phyloP scores from a whole-genome alignment of 2,797 vertebrate genomes.

The Sebastes hubbsi region DNA sequence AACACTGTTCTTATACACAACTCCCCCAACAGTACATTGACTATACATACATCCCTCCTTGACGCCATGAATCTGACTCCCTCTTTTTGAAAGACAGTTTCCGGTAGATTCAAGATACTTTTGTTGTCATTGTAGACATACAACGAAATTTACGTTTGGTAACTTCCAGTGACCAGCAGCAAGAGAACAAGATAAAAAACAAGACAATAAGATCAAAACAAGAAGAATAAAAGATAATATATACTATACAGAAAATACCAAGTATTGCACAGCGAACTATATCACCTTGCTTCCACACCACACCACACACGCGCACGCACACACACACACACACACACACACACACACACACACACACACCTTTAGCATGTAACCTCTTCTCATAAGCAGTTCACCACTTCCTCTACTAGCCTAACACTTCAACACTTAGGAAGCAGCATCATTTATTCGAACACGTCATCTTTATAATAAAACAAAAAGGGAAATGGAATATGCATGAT shows the following conservation, averaged over 20 bases:
- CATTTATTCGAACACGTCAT: not conserved
- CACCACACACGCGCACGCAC: accelerated
- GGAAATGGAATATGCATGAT: not conserved
- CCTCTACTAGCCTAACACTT: not conserved
- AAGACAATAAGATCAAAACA: too few species aligned
- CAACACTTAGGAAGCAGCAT: not conserved
- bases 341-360: not conserved
- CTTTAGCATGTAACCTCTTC: not conserved
- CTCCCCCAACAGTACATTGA: not conserved
- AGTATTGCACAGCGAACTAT: not conserved
- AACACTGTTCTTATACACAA: not conserved
- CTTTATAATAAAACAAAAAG: not conserved
- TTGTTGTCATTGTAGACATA: too few species aligned
- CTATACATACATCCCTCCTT: not conserved
- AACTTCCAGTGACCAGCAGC: too few species aligned
- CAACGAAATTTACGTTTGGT: too few species aligned
- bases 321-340: not conserved
- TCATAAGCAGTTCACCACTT: not conserved
- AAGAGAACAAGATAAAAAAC: too few species aligned
- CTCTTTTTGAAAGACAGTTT: not conserved
- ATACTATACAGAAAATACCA: too few species aligned
- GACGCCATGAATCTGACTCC: not conserved
- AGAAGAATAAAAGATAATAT: too few species aligned
- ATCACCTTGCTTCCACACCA: not conserved
- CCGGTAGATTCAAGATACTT: too few species aligned